Conservation (phyloP, 2,797 vertebrate species). For the Danio choprae region DNA sequence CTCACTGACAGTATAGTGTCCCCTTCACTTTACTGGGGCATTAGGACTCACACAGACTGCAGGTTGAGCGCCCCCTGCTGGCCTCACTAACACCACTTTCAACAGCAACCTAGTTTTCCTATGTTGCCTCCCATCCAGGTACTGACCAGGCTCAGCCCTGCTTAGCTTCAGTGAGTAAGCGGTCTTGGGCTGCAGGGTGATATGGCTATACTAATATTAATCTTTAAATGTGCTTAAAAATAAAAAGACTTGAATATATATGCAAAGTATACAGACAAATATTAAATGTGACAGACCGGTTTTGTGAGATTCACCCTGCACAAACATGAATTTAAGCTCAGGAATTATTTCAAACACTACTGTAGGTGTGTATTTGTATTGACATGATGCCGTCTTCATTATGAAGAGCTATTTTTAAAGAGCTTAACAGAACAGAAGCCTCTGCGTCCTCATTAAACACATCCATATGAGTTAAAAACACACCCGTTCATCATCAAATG, state of each 20-base stretch:
- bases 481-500: not conserved
- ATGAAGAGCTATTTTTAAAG: slow-evolving; percentile 17
- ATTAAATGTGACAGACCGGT: not conserved
- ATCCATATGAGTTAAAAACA: slow-evolving; percentile 15
- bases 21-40: too few relatives aligned
- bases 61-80: too few relatives aligned
- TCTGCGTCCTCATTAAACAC: not conserved
- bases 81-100: too few relatives aligned
- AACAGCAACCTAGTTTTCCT: too few relatives aligned
- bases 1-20: too few relatives aligned
- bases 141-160: not conserved
- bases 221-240: not conserved
- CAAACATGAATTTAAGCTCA: slow-evolving; percentile 5
- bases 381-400: not conserved
- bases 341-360: not conserved
- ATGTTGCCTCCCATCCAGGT: too few relatives aligned
- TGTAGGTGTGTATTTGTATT: not conserved
- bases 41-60: too few relatives aligned
- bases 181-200: not conserved
- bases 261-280: not conserved
- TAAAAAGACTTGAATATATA: not conserved
- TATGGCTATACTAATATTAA: not conserved
- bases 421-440: slow-evolving; percentile 1
- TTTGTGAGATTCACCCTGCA: slow-evolving; percentile 10
- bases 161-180: not conserved